Evolutionary conservation across 2,113 vertebrate genomes (phyloP).

Genomic region (Tetraodon nigroviridis): DNA sequence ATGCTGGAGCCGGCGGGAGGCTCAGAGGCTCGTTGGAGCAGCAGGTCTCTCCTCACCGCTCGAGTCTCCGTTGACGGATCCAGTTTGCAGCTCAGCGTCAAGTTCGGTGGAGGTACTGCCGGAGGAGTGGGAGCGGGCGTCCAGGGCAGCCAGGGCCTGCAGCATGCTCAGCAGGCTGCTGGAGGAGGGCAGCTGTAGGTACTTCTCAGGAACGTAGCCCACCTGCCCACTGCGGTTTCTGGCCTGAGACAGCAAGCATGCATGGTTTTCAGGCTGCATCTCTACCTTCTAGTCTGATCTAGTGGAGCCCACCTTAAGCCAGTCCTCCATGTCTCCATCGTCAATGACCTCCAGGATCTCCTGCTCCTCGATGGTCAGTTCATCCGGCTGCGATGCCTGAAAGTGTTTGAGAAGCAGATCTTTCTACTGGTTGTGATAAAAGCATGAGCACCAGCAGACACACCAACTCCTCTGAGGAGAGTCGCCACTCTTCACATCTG

Average conservation of each 20-base stretch:
- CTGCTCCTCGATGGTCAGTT: conserved; percentile 95
- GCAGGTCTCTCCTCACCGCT: conserved; percentile 33
- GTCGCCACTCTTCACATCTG: no score
- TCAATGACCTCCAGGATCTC: conserved; percentile 97
- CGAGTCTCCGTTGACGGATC: conserved; percentile 85
- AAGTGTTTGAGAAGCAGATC: no score
- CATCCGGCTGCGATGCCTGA: conserved; percentile 93
- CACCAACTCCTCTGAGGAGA: no score
- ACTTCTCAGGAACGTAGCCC: conserved; percentile 97
- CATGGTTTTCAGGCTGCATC: background rate
- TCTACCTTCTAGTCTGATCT: background rate
- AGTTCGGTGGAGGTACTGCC: conserved; percentile 91
- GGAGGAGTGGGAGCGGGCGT: conserved; percentile 90
- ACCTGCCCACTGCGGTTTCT: conserved; percentile 89
- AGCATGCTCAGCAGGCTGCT: conserved; percentile 96
- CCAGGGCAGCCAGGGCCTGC: conserved; percentile 87
- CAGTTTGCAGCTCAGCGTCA: conserved; percentile 75
- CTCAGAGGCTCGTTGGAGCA: no score
- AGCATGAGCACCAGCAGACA: background rate
- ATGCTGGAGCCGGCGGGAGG: no score
- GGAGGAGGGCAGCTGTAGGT: conserved; percentile 92
- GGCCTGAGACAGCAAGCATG: conserved; percentile 73
- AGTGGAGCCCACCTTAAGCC: conserved; percentile 87
- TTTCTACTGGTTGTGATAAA: background rate
- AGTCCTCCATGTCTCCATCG: conserved; percentile 99